Evolutionary conservation across 2,113 vertebrate genomes (phyloP).

Genomic region (Synchiropus splendidus): DNA sequence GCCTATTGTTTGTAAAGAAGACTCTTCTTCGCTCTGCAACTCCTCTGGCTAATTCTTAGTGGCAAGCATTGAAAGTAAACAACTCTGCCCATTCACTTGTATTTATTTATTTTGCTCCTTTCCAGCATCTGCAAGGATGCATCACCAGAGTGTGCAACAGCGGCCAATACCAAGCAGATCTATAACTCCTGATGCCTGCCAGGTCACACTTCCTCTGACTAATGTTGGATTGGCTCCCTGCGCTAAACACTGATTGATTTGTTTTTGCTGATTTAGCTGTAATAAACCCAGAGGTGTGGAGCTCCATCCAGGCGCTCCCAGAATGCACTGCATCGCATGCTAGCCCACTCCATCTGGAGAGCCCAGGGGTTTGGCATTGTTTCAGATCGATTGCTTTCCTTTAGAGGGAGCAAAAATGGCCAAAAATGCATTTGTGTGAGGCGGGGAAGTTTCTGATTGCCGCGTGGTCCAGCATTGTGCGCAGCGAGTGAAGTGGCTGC

Average conservation of each 20-base stretch:
- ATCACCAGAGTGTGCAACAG: too few species aligned
- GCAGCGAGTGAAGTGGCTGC: too few species aligned
- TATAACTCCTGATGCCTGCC: conserved; percentile 1
- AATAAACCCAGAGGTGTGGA: conserved; percentile 5
- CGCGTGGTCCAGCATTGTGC: too few species aligned
- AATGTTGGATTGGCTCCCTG: conserved; percentile 2
- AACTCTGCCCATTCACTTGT: too few species aligned
- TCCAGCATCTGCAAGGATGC: too few species aligned
- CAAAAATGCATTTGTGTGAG: conserved; percentile 13
- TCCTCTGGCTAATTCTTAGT: too few species aligned
- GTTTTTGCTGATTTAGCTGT: conserved; percentile 27
- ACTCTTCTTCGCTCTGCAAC: too few species aligned
- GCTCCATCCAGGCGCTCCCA: conserved; percentile 4
- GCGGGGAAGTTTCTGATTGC: not conserved
- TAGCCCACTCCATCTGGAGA: conserved; percentile 5
- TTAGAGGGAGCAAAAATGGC: conserved; percentile 3
- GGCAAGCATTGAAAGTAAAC: too few species aligned
- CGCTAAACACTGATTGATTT: conserved; percentile 25
- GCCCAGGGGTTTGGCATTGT: conserved; percentile 5
- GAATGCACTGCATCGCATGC: conserved; percentile 5
- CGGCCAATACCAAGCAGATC: too few species aligned
- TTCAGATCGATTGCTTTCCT: conserved; percentile 12
- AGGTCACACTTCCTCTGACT: conserved; percentile 10
- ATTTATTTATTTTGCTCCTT: too few species aligned
- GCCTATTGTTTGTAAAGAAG: too few species aligned